Evolutionary conservation across 2,797 vertebrate genomes (phyloP).

Genomic region (Sebastes nivosus): DNA sequence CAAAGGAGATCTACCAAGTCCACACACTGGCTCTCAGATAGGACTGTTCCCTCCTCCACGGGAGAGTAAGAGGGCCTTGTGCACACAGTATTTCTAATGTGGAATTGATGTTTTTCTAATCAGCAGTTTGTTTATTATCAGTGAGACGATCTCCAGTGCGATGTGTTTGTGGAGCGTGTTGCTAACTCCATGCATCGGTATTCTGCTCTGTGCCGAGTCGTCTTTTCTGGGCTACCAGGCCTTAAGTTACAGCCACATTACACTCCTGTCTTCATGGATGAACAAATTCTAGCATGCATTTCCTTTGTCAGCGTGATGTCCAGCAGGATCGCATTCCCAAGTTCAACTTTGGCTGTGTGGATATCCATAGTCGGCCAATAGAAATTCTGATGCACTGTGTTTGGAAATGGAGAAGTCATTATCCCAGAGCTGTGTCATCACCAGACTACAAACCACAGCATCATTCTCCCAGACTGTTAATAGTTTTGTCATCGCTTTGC

Average conservation of each 20-base stretch:
- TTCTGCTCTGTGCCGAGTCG: neutral
- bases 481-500: neutral
- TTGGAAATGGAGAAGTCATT: neutral
- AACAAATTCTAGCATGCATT: neutral
- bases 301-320: neutral
- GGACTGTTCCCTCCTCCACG: neutral
- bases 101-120: neutral
- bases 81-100: neutral
- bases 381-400: neutral
- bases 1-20: slow-evolving; percentile 96
- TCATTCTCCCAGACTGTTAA: neutral
- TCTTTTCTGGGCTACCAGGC: neutral
- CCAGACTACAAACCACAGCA: neutral
- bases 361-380: neutral
- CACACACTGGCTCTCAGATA: slow-evolving; percentile 94
- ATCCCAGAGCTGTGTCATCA: neutral
- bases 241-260: neutral
- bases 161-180: neutral
- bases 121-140: neutral
- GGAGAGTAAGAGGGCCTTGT: neutral
- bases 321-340: neutral
- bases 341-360: neutral
- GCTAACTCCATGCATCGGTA: neutral
- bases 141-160: neutral
- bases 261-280: neutral